phyloP scores from a whole-genome alignment of 2,888 invertebrate species.

The Lepidocyrtinus sp. region DNA sequence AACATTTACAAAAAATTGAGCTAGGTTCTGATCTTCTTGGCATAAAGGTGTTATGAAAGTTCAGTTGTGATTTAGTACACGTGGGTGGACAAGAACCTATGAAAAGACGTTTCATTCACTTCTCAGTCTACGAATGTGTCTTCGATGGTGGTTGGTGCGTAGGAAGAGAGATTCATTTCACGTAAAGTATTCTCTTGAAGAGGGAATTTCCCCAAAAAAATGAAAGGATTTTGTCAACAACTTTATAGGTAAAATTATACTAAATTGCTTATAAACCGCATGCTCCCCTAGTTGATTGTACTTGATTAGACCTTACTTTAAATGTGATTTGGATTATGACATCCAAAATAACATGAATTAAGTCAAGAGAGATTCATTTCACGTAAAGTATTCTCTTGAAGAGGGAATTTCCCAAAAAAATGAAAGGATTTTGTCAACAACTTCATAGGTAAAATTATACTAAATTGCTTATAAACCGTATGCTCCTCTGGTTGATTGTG shows the following conservation, averaged over 20 bases:
- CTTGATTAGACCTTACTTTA: too few species aligned
- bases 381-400: background rate
- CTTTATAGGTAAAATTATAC: background rate
- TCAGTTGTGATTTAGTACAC: background rate
- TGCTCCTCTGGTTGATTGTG: too few species aligned
- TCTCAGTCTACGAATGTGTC: too few species aligned
- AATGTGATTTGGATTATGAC: too few species aligned
- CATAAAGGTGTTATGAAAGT: background rate
- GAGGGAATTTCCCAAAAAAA: background rate
- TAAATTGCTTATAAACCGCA: too few species aligned
- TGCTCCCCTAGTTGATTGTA: too few species aligned
- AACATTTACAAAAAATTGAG: too few species aligned
- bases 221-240: background rate
- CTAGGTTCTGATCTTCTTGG: too few species aligned
- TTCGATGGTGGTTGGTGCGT: background rate
- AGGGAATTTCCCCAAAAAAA: background rate
- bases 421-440: background rate
- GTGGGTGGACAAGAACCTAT: background rate
- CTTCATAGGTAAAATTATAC: background rate
- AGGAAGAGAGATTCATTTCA: background rate
- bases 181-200: background rate
- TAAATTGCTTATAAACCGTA: too few species aligned
- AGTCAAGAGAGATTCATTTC: background rate
- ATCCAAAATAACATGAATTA: too few species aligned
- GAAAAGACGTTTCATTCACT: background rate